phyloP scores from a whole-genome alignment of 2,113 vertebrate genomes.

The Sander lucioperca region DNA sequence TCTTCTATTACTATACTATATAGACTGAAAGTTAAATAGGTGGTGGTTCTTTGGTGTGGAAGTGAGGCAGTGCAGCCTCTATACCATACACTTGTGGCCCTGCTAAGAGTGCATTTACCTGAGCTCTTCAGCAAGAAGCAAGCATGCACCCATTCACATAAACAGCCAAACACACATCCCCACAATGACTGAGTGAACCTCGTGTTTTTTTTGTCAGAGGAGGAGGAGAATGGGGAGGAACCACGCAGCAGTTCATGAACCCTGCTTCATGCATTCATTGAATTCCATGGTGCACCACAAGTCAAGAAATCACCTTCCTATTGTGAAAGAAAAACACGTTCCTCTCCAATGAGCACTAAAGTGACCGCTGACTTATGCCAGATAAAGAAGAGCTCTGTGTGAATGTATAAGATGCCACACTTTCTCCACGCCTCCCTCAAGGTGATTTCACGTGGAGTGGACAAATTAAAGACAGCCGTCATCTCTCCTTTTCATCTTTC shows the following conservation, averaged over 20 bases:
- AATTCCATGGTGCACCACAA: conserved; percentile 66
- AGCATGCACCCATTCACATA: conserved; percentile 32
- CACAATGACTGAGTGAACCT: conserved; percentile 15
- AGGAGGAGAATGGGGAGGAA: conserved; percentile 36
- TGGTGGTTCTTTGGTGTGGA: not conserved
- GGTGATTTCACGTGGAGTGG: conserved; percentile 21
- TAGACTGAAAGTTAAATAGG: conserved; percentile 15
- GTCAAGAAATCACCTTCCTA: conserved; percentile 52
- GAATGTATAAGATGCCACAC: conserved; percentile 7
- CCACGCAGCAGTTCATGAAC: conserved; percentile 55
- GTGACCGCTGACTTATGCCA: not conserved
- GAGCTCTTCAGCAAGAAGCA: not conserved
- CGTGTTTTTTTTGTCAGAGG: conserved; percentile 32
- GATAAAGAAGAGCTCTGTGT: conserved; percentile 16
- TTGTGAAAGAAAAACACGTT: conserved; percentile 48
- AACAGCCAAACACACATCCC: conserved; percentile 30
- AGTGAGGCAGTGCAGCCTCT: not conserved
- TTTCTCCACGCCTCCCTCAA: not conserved
- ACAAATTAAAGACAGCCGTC: conserved; percentile 29
- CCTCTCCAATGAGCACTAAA: conserved; percentile 1
- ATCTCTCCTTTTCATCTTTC: conserved; percentile 15
- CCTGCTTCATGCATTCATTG: conserved; percentile 51
- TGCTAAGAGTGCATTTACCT: conserved; percentile 4
- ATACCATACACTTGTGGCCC: conserved; percentile 8
- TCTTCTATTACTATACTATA: conserved; percentile 32